These are phyloP conservation scores for Paralichthys olivaceus DNA, from an alignment of 2,113 vertebrate species.

Conservation along the genomic window DNA sequence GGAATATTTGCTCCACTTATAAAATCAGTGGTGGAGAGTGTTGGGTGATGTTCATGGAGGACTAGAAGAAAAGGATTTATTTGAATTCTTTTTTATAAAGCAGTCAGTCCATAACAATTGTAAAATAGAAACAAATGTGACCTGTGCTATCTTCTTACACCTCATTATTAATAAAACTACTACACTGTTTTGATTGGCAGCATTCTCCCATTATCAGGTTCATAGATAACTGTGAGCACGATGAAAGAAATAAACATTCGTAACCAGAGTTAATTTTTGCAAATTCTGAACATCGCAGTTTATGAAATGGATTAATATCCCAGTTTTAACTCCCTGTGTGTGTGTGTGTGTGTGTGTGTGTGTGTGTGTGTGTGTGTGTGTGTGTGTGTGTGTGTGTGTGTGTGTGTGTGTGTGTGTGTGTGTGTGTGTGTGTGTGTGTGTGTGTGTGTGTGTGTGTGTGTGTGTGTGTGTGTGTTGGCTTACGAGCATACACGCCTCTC, in stretches of 20 bases:
- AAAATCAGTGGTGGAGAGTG: slow-evolving; percentile 52
- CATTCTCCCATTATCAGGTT: slow-evolving; percentile 22
- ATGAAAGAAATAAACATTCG: not conserved
- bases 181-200: slow-evolving; percentile 45
- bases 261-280: not conserved
- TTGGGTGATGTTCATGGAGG: slow-evolving; percentile 64
- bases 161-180: slow-evolving; percentile 41
- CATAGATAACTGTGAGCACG: slow-evolving; percentile 13
- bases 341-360: slow-evolving; percentile 19
- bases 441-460: slow-evolving; percentile 7
- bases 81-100: slow-evolving; percentile 53
- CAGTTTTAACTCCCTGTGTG: slow-evolving; percentile 18
- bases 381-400: slow-evolving; percentile 1
- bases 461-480: slow-evolving; percentile 45
- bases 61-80: slow-evolving; percentile 55
- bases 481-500: slow-evolving; percentile 28
- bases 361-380: not conserved
- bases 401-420: slow-evolving; percentile 47
- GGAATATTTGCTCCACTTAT: slow-evolving; percentile 75
- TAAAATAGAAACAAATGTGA: slow-evolving; percentile 37
- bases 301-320: slow-evolving; percentile 28
- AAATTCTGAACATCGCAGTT: slow-evolving; percentile 24
- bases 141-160: slow-evolving; percentile 32
- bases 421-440: not conserved
- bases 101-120: slow-evolving; percentile 35